Evolutionary conservation across 1,140 invertebrate genomes (phyloP), one percentile per base, ranked within the genome.

Genomic region (Drosophila yakuba): DNA sequence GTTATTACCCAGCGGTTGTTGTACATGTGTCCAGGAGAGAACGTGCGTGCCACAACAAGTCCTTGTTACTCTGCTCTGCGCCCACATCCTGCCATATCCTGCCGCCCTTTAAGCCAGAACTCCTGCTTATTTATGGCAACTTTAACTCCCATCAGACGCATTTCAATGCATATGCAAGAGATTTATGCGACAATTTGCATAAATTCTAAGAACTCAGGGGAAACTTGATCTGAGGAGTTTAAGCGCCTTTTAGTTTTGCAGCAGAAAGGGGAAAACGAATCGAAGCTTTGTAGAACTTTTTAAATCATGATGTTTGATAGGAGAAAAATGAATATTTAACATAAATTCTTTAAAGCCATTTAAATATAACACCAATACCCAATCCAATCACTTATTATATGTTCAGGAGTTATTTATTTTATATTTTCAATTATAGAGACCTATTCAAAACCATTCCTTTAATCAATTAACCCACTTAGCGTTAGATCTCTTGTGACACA

Each of bases 91-190:
- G 8, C 11, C 43, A 15, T 12, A 12, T n/a, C 15, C 51, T 35
- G 47, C 36, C 14, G n/a, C 64, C 45, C 67, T 73, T 73, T 73
- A 54, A 72, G 69, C 36, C 23, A 32, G 47, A 38, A 73, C 39
- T 23, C 23, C 17, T 67, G 66, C 68, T 91, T 91, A 91, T 91
- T 91, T 91, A 91, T 91, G 82, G 81, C 68, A 63, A 63, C 76
- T 91, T 86, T 76, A 83, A 75, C 66, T 90, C 84, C 90, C 84
- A 78, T 79, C 63, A 77, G 90, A 56, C 67, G 76, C 77, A 91
- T 91, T 91, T 83, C 74, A 83, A 81, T 82, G 90, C 89, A 85
- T 91, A 82, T 84, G 89, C 64, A 71, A 80, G 48, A 73, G 79
- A 76, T 82, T 82, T 76, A 76, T 76, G 79, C 52, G 68, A 57